Percentiles rank a stretch among this genome's conserved stretches.
These are phyloP conservation scores for Sebastes variabilis DNA, from an alignment of 2,797 vertebrate species.

Conservation along the genomic window DNA sequence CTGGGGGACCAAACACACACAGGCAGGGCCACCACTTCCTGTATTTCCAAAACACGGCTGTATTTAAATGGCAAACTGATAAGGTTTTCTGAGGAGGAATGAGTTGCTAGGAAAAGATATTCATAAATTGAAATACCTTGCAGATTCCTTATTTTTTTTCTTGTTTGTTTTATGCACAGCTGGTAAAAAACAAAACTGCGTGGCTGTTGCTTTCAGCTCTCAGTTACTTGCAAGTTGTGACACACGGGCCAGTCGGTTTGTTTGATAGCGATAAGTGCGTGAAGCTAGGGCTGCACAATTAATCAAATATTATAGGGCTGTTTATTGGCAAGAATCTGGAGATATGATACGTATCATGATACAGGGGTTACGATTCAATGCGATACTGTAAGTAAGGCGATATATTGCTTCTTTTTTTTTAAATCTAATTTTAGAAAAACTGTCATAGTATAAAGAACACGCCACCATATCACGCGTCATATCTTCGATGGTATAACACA, in stretches of 20 bases:
- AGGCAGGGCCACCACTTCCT: conserved; percentile 19
- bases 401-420: too few species aligned
- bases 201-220: background rate
- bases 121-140: background rate
- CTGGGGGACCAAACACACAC: conserved; percentile 54
- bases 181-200: background rate
- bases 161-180: background rate
- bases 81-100: background rate
- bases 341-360: too few species aligned
- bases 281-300: background rate
- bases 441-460: too few species aligned
- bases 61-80: conserved; percentile 28
- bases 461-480: too few species aligned
- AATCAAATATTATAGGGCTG: too few species aligned
- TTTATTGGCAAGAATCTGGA: too few species aligned
- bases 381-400: too few species aligned
- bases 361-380: too few species aligned
- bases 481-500: too few species aligned
- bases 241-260: conserved; percentile 13
- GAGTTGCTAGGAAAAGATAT: background rate
- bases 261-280: conserved; percentile 29
- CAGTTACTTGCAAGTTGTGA: background rate
- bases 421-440: too few species aligned
- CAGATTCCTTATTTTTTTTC: background rate
- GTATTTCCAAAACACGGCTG: conserved; percentile 61